A percentile compares a stretch with the other conserved stretches of the same genome.
These are phyloP conservation scores for Drosophila elegans DNA, from an alignment of 1,140 invertebrate genomes.

Conservation along the genomic window DNA sequence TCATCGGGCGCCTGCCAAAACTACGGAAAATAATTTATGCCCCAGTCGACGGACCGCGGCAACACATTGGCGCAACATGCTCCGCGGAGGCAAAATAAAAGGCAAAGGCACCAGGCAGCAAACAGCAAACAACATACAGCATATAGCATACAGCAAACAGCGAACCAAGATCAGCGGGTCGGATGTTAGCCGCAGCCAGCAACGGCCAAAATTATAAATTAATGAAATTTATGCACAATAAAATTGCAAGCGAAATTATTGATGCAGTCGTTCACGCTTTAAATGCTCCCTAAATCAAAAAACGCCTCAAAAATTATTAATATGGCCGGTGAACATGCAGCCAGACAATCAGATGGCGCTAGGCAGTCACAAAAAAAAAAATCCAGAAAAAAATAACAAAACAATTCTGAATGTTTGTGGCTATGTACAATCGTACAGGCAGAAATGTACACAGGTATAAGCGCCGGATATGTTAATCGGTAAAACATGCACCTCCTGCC, in stretches of 20 bases:
- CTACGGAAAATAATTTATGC: conserved; percentile 85
- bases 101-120: conserved; percentile 15
- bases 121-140: neutral
- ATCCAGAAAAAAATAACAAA: conserved; percentile 6
- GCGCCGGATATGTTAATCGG: conserved; percentile 77
- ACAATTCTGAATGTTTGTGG: conserved; percentile 30
- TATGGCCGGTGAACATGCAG: conserved; percentile 73
- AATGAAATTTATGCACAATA: conserved; percentile 85
- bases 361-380: conserved; percentile 20
- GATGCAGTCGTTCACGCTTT: conserved; percentile 85
- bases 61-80: conserved; percentile 82
- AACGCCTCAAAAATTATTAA: conserved; percentile 75
- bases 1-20: conserved; percentile 81
- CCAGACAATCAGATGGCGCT: conserved; percentile 59
- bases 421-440: conserved; percentile 20
- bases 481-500: conserved; percentile 62
- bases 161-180: conserved; percentile 47
- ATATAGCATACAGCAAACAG: conserved; percentile 9
- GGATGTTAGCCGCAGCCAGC: conserved; percentile 47
- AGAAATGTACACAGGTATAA: conserved; percentile 44
- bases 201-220: conserved; percentile 84
- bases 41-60: conserved; percentile 68
- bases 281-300: conserved; percentile 84
- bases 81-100: conserved; percentile 25
- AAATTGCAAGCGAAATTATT: conserved; percentile 85